These are phyloP conservation scores for Protobothrops mucrosquamatus DNA, from an alignment of 2,113 vertebrate species.

Conservation along the genomic window DNA sequence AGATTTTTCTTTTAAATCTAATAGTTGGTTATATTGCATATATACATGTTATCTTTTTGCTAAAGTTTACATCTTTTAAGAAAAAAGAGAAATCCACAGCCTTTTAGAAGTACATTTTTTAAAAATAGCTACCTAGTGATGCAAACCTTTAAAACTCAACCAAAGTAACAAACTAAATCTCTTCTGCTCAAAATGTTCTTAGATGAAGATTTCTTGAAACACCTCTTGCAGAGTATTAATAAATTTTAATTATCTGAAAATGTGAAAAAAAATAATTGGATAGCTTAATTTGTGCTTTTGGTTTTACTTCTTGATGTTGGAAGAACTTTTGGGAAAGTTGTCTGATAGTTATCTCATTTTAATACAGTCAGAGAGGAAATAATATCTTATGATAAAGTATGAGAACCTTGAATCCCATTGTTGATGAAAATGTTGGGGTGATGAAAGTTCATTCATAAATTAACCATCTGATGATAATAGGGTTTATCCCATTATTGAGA, in stretches of 20 bases:
- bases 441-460: background rate
- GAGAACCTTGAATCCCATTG: background rate
- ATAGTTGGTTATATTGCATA: background rate
- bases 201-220: background rate
- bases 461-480: background rate
- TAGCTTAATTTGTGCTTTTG: conserved; percentile 46
- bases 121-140: background rate
- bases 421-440: background rate
- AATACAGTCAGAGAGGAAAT: background rate
- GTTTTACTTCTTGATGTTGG: conserved; percentile 81
- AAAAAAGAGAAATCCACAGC: conserved; percentile 9
- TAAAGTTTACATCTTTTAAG: background rate
- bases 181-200: background rate
- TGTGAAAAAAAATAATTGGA: background rate
- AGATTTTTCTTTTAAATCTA: background rate
- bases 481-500: background rate
- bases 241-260: background rate
- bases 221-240: background rate
- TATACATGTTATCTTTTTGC: background rate
- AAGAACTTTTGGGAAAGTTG: conserved; percentile 85
- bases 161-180: background rate
- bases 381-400: background rate
- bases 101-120: conserved; percentile 2
- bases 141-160: background rate
- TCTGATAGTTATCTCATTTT: conserved; percentile 67